Conservation (phyloP, 2,797 vertebrate species). For the Neosilurus mollespiculum region DNA sequence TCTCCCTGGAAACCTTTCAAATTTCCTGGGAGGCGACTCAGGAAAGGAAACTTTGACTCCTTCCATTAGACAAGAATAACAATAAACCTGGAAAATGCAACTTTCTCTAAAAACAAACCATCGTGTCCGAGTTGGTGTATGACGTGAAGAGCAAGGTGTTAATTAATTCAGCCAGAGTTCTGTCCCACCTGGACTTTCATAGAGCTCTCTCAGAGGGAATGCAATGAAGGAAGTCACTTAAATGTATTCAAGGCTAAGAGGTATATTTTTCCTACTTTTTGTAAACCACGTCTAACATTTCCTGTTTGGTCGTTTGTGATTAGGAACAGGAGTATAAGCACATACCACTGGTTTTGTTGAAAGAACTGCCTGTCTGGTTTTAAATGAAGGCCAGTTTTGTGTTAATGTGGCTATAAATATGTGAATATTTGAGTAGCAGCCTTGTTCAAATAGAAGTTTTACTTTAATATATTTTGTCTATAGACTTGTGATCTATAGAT, state of each 20-base stretch:
- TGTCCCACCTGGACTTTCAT: conserved; percentile 54
- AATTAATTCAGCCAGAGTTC: conserved; percentile 52
- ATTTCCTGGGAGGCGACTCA: conserved; percentile 53
- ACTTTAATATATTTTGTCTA: conserved; percentile 73
- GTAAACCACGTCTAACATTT: conserved; percentile 57
- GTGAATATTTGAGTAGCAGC: conserved; percentile 62
- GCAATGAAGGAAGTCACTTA: conserved; percentile 59
- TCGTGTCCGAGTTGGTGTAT: conserved; percentile 42
- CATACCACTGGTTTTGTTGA: conserved; percentile 90
- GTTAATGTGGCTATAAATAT: conserved; percentile 37
- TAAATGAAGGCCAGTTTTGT: conserved; percentile 73
- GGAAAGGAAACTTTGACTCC: conserved; percentile 46
- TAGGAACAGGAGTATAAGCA: conserved; percentile 70
- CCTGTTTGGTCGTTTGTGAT: conserved; percentile 76
- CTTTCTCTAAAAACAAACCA: conserved; percentile 49
- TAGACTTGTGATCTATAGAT: conserved; percentile 62
- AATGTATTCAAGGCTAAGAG: conserved; percentile 52
- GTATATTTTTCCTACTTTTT: conserved; percentile 56
- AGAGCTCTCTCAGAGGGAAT: conserved; percentile 52
- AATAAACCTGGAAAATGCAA: conserved; percentile 54
- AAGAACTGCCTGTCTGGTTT: conserved; percentile 86
- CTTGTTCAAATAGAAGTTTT: conserved; percentile 73
- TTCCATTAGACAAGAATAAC: conserved; percentile 61
- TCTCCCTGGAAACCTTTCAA: conserved; percentile 46
- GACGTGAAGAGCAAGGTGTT: conserved; percentile 28